phyloP scores from a whole-genome alignment of 2,888 invertebrate species.

The Synanthedon vespiformis region DNA sequence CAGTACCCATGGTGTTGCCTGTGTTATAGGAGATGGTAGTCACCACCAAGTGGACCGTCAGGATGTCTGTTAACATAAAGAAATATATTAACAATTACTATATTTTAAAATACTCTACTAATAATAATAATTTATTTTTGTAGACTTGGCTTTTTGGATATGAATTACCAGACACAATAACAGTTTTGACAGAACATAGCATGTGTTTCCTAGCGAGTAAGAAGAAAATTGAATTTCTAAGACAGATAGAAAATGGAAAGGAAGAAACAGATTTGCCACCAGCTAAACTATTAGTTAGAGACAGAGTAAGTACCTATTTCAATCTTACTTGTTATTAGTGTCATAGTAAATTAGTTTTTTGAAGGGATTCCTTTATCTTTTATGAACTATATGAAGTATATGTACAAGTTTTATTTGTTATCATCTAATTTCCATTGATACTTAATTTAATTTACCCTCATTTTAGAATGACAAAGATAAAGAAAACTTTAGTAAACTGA shows the following conservation, averaged over 20 bases:
- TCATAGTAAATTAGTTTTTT: no score
- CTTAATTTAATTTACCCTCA: neutral
- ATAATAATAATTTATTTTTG: conserved; percentile 6
- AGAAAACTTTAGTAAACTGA: conserved; percentile 83
- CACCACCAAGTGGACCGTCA: no score
- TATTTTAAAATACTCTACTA: neutral
- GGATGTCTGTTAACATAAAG: no score
- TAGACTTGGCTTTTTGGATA: conserved; percentile 98
- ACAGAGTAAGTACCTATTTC: conserved; percentile 76
- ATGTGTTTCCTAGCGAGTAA: conserved; percentile 95
- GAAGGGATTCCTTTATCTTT: no score
- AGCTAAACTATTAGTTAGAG: conserved; percentile 87
- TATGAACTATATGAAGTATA: no score
- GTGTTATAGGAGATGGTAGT: no score
- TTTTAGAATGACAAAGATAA: conserved; percentile 89
- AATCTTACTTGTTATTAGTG: no score
- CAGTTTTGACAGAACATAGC: conserved; percentile 87
- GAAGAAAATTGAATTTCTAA: conserved; percentile 97
- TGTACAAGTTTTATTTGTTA: no score
- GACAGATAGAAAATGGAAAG: conserved; percentile 87
- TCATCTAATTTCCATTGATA: no score
- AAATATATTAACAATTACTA: neutral
- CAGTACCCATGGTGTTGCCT: no score
- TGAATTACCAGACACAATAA: conserved; percentile 95
- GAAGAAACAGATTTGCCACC: conserved; percentile 85